Conservation (phyloP, 1,140 invertebrate genomes). For the Cotesia vestalis region DNA sequence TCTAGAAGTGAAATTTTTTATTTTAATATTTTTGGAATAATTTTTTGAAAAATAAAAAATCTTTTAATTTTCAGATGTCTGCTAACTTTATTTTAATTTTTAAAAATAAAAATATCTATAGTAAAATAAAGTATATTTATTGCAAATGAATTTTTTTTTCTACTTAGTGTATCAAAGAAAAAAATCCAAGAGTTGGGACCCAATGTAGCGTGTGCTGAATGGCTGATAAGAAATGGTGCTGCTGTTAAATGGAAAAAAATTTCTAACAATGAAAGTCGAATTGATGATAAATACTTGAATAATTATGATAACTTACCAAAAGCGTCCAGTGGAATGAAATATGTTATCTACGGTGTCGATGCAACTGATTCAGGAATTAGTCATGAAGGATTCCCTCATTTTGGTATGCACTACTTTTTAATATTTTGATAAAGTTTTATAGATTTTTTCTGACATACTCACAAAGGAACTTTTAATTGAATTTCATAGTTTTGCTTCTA, state of each 20-base stretch:
- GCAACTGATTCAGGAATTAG: conserved; percentile 80
- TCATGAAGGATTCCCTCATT: conserved; percentile 80
- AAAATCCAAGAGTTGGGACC: conserved; percentile 80
- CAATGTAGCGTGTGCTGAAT: conserved; percentile 89
- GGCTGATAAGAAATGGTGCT: conserved; percentile 86
- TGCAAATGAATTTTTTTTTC: not conserved
- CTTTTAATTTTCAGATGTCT: no score
- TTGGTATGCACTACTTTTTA: conserved; percentile 66
- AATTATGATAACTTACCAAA: conserved; percentile 79
- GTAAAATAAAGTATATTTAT: no score
- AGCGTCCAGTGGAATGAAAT: conserved; percentile 43
- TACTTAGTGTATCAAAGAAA: conserved; percentile 68
- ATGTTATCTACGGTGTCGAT: conserved; percentile 77
- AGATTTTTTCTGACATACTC: not conserved
- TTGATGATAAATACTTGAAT: conserved; percentile 61
- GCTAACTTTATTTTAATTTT: no score
- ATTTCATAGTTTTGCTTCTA: no score
- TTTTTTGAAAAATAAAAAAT: no score
- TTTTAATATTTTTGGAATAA: no score
- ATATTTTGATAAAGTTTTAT: not conserved
- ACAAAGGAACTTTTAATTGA: not conserved
- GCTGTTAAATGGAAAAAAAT: conserved; percentile 73
- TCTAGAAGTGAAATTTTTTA: no score
- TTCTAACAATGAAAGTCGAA: no score
- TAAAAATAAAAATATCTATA: no score